Evolutionary conservation across 2,888 invertebrate genomes (phyloP).

Genomic region (Macrosiphum euphorbiae): DNA sequence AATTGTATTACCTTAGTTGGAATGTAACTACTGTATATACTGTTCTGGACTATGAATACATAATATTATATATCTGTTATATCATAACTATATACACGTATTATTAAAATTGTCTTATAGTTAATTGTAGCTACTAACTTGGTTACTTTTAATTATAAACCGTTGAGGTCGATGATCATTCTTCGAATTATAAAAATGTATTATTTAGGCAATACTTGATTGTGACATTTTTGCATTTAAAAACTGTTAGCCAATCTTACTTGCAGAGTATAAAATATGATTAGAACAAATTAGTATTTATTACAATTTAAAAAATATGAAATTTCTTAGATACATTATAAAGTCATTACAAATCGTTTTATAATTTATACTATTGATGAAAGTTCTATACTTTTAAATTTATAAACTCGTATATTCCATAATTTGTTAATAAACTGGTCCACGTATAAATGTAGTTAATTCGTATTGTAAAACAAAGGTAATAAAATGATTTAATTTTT

Average conservation of each 20-base stretch:
- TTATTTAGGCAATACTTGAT: not conserved
- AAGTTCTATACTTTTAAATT: not conserved
- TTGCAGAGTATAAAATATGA: not conserved
- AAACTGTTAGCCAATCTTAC: not conserved
- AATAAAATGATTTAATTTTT: not conserved
- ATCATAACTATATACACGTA: not conserved
- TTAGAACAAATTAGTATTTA: too few species aligned
- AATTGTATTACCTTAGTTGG: not conserved
- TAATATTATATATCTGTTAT: not conserved
- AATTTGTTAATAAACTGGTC: not conserved
- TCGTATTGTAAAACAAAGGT: not conserved
- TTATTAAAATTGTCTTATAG: not conserved
- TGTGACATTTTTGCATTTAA: not conserved
- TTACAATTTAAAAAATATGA: not conserved
- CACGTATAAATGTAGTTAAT: not conserved
- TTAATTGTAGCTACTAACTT: not conserved
- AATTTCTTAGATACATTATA: not conserved
- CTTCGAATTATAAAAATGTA: not conserved
- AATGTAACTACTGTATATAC: not conserved
- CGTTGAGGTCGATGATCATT: not conserved
- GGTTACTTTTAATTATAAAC: constrained; percentile 15
- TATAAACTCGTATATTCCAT: not conserved
- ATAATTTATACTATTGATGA: not conserved
- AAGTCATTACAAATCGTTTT: not conserved
- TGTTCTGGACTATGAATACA: constrained; percentile 18